phyloP scores from a whole-genome alignment of 23 tunicate species.

The Diplosoma virens region DNA sequence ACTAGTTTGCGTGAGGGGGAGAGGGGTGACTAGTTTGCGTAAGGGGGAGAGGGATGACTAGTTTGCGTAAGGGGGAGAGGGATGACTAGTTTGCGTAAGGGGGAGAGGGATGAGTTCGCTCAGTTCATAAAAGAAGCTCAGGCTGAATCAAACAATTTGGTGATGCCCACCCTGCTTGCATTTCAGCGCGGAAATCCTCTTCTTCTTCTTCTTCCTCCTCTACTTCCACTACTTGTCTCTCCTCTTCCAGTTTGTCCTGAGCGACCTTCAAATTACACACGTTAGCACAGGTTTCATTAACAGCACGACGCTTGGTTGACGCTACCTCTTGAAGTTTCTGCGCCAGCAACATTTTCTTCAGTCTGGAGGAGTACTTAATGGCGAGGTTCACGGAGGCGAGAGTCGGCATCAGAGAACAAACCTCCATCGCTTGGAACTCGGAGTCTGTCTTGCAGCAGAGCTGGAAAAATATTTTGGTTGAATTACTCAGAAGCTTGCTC shows the following conservation, averaged over 20 bases:
- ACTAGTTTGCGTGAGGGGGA: no score
- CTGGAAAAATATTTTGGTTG: no score
- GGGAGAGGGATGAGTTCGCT: no score
- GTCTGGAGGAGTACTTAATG: constrained; percentile 82
- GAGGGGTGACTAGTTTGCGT: no score
- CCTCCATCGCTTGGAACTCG: constrained; percentile 69
- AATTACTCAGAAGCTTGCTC: no score
- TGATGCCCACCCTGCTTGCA: constrained; percentile 87
- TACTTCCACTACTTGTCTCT: constrained; percentile 10
- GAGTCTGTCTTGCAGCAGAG: constrained; percentile 59
- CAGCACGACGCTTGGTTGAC: no score
- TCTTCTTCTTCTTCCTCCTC: constrained; percentile 39
- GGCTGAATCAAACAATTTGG: no score
- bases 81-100: no score
- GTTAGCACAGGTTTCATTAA: no score
- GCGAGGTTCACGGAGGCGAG: constrained; percentile 65
- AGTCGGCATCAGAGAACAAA: constrained; percentile 68
- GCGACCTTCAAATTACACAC: constrained; percentile 32
- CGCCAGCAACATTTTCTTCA: constrained; percentile 58
- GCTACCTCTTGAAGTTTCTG: constrained; percentile 74
- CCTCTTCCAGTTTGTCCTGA: constrained; percentile 67
- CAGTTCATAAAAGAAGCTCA: no score
- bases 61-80: no score
- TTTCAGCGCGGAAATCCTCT: constrained; percentile 63
- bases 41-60: no score